Evolutionary conservation across 2,888 invertebrate genomes (phyloP).

Genomic region (Coenonympha glycerion): DNA sequence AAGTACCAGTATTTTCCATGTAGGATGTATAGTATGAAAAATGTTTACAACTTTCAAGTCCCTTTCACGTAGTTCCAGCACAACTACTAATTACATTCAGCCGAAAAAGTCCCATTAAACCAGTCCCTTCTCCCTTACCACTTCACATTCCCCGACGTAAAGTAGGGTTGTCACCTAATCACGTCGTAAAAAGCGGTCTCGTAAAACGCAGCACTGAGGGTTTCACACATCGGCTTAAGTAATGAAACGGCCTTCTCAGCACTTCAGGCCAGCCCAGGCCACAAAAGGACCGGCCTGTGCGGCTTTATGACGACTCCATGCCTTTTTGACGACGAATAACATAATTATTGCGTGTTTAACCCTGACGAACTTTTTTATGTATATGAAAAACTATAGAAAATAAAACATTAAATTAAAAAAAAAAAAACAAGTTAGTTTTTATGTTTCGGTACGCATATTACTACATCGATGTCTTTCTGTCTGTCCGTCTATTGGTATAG

Average conservation of each 20-base stretch:
- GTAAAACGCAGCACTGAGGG: conserved; percentile 20
- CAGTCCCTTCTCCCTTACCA: conserved; percentile 12
- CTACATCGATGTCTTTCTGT: too few relatives aligned
- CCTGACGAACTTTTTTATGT: too few relatives aligned
- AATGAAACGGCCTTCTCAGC: conserved; percentile 12
- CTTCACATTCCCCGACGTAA: conserved; percentile 6
- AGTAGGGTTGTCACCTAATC: conserved; percentile 25
- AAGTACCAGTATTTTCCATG: too few relatives aligned
- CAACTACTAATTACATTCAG: conserved; percentile 11
- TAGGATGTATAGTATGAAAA: too few relatives aligned
- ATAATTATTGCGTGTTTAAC: not conserved
- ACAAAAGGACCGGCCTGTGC: not conserved
- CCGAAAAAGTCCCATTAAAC: conserved; percentile 12
- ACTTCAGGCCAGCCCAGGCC: not conserved
- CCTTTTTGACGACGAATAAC: not conserved
- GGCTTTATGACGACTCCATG: conserved; percentile 25
- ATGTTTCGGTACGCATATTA: too few relatives aligned
- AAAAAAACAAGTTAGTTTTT: too few relatives aligned
- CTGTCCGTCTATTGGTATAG: too few relatives aligned
- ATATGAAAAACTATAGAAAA: too few relatives aligned
- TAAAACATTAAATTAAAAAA: too few relatives aligned
- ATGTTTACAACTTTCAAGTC: not conserved
- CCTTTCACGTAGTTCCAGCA: not conserved
- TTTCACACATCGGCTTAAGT: conserved; percentile 17
- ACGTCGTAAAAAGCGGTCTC: conserved; percentile 22